Percentiles rank a stretch among this genome's conserved stretches.
Evolutionary conservation across 2,888 invertebrate species (phyloP).

Genomic region (Drosophila multiciliata): DNA sequence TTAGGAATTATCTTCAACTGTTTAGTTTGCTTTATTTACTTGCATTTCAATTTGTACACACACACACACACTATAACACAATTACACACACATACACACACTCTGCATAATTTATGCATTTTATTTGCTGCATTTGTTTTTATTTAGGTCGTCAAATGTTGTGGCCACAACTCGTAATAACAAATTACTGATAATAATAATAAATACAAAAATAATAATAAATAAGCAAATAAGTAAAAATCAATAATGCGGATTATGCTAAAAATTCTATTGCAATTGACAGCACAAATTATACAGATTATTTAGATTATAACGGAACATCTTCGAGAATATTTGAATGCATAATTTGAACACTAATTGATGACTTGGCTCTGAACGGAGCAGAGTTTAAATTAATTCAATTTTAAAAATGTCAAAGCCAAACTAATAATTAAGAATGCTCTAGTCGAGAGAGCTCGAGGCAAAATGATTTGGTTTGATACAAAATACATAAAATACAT

Average conservation of each 20-base stretch:
- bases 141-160: conserved; percentile 70
- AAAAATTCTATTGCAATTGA: conserved; percentile 22
- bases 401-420: background rate
- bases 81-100: background rate
- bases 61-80: background rate
- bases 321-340: conserved; percentile 31
- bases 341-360: conserved; percentile 41
- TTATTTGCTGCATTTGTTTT: conserved; percentile 70
- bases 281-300: conserved; percentile 16
- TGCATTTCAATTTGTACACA: conserved; percentile 37
- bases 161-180: conserved; percentile 39
- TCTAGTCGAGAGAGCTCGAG: background rate
- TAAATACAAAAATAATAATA: conserved; percentile 23
- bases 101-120: conserved; percentile 68
- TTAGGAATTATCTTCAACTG: conserved; percentile 39
- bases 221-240: conserved; percentile 42
- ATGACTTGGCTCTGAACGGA: conserved; percentile 10
- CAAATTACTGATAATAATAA: conserved; percentile 11
- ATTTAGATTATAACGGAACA: conserved; percentile 34
- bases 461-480: background rate
- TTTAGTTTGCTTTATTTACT: conserved; percentile 64
- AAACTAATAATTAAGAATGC: background rate
- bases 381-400: background rate
- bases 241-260: conserved; percentile 46
- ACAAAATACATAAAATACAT: background rate